These are phyloP conservation scores for Ciona savignyi DNA, from an alignment of 23 tunicate species.

Conservation along the genomic window DNA sequence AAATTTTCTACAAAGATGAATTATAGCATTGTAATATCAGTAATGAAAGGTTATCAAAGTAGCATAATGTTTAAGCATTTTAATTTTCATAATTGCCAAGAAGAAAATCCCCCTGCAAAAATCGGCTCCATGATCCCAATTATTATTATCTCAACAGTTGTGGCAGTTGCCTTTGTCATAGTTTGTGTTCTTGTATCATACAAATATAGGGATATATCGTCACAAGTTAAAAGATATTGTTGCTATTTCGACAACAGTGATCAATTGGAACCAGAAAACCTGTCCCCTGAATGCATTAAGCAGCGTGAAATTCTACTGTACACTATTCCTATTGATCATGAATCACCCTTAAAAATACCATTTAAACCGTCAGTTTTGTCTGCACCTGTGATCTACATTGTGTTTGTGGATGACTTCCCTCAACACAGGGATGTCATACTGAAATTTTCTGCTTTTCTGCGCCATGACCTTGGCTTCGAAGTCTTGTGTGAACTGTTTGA, in stretches of 20 bases:
- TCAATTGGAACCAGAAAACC: background rate
- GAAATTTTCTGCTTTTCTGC: slow-evolving; percentile 46
- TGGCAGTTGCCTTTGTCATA: background rate
- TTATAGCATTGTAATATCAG: too few species aligned
- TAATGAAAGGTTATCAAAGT: too few species aligned
- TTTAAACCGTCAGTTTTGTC: background rate
- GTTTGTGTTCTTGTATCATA: background rate
- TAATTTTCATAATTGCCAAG: background rate
- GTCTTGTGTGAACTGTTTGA: slow-evolving; percentile 31
- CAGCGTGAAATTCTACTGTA: background rate
- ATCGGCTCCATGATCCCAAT: too few species aligned
- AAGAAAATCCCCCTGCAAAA: too few species aligned
- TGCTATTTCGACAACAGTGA: background rate
- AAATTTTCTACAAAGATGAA: too few species aligned
- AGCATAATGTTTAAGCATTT: too few species aligned
- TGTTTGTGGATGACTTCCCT: slow-evolving; percentile 46
- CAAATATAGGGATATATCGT: background rate
- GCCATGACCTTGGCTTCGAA: slow-evolving; percentile 52
- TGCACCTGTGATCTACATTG: slow-evolving; percentile 20
- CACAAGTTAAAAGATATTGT: background rate
- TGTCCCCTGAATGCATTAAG: background rate
- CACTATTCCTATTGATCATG: background rate
- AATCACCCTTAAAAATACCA: background rate
- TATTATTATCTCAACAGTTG: background rate
- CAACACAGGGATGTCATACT: slow-evolving; percentile 34